Evolutionary conservation across 2,888 invertebrate species (phyloP).

Genomic region (Zele albiditarsus): DNA sequence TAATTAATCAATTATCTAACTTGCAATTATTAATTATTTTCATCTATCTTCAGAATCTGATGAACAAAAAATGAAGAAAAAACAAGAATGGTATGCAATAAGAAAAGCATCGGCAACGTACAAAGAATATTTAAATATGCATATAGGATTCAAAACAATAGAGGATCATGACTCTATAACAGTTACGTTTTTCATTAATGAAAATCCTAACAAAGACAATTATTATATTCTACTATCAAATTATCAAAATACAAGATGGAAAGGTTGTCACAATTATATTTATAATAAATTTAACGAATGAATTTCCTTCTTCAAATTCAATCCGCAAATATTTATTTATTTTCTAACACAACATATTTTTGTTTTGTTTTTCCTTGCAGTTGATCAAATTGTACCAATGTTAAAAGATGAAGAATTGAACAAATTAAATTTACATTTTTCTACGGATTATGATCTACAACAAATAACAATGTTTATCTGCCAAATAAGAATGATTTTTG

Average conservation of each 20-base stretch:
- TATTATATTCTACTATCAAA: conserved; percentile 58
- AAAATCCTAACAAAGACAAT: conserved; percentile 53
- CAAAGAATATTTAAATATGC: conserved; percentile 62
- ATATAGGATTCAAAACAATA: conserved; percentile 50
- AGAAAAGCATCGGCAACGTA: conserved; percentile 59
- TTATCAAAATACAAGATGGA: conserved; percentile 56
- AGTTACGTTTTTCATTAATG: conserved; percentile 59
- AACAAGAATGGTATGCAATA: conserved; percentile 58
- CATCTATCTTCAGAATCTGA: conserved; percentile 49
- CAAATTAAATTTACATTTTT: conserved; percentile 55
- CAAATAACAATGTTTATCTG: conserved; percentile 61
- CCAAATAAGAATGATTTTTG: conserved; percentile 59
- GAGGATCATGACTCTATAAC: conserved; percentile 53
- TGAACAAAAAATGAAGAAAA: conserved; percentile 51
- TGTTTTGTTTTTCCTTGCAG: conserved; percentile 53
- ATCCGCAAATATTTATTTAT: conserved; percentile 12
- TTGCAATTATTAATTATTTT: background rate
- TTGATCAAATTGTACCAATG: conserved; percentile 61
- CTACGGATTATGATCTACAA: conserved; percentile 50
- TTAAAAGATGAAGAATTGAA: conserved; percentile 57
- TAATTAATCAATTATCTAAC: background rate
- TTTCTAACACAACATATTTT: too few species aligned
- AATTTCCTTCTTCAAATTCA: too few species aligned
- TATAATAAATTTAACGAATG: background rate
- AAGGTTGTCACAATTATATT: conserved; percentile 53